Evolutionary conservation across 2,888 invertebrate genomes (phyloP).

Genomic region (Melikaiella ostensackeni): DNA sequence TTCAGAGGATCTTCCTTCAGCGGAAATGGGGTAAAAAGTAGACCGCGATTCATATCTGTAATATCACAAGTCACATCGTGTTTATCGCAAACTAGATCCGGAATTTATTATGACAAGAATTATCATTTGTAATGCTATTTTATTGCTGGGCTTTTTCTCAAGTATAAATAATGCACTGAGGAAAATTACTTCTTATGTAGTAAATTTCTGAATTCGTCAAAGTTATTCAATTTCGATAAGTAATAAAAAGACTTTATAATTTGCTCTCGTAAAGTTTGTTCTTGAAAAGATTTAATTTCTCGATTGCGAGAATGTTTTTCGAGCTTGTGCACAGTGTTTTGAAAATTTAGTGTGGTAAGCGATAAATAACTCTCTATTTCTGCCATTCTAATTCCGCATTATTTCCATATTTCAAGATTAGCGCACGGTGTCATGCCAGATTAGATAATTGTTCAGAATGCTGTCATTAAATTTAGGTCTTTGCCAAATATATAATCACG

Average conservation of each 20-base stretch:
- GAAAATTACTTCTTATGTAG: neutral
- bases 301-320: too few relatives aligned
- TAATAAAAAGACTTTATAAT: too few relatives aligned
- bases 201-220: neutral
- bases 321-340: too few relatives aligned
- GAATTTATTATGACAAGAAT: conserved; percentile 20
- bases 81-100: conserved; percentile 20
- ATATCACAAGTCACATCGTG: conserved; percentile 30
- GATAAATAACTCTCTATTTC: neutral
- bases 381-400: conserved; percentile 10
- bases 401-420: conserved; percentile 23
- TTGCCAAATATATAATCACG: neutral
- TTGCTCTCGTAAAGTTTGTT: too few relatives aligned
- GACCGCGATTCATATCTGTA: conserved; percentile 16
- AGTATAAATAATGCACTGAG: neutral
- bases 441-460: conserved; percentile 6
- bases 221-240: neutral
- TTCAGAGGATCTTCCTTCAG: conserved; percentile 6
- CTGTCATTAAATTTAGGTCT: neutral
- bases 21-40: conserved; percentile 37
- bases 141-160: neutral
- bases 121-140: conserved; percentile 1
- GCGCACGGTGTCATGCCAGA: neutral
- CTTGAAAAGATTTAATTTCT: too few relatives aligned
- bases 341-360: neutral